A percentile compares a stretch with the other conserved stretches of the same genome.
phyloP scores from a whole-genome alignment of 2,888 invertebrate genomes.

The Syrphus vitripennis region DNA sequence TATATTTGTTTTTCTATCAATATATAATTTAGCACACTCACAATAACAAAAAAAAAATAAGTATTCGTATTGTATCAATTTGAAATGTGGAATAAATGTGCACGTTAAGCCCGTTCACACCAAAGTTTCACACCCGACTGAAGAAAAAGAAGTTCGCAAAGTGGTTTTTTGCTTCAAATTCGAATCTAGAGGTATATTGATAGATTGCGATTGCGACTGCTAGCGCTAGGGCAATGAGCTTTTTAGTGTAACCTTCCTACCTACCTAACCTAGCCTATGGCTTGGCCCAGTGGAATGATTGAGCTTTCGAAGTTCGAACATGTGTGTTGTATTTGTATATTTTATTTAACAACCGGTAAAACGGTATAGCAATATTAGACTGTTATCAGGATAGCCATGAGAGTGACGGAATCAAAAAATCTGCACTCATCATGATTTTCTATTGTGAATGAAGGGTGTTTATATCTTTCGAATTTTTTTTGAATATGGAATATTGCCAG shows the following conservation, averaged over 20 bases:
- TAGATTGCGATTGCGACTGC: not conserved
- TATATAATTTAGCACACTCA: conserved; percentile 21
- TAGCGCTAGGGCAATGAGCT: conserved; percentile 38
- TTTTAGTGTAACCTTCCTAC: too few species aligned
- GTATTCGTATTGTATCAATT: conserved; percentile 11
- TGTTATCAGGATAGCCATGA: conserved; percentile 20
- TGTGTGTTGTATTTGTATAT: not conserved
- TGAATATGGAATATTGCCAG: not conserved
- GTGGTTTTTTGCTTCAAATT: conserved; percentile 40
- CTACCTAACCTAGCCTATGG: not conserved
- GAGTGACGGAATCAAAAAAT: conserved; percentile 10
- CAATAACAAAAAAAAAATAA: not conserved
- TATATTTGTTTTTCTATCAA: conserved; percentile 30
- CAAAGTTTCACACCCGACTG: conserved; percentile 78
- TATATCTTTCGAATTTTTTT: not conserved
- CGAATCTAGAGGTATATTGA: conserved; percentile 10
- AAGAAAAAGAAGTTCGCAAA: conserved; percentile 43
- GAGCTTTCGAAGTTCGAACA: conserved; percentile 17
- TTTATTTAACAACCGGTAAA: conserved; percentile 15
- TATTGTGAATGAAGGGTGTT: conserved; percentile 19
- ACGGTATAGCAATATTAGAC: conserved; percentile 8
- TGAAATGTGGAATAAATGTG: conserved; percentile 10
- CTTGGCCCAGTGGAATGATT: not conserved
- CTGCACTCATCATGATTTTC: not conserved
- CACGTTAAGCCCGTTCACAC: conserved; percentile 74